phyloP scores from a whole-genome alignment of 2,113 vertebrate genomes.

The Lathamus discolor region DNA sequence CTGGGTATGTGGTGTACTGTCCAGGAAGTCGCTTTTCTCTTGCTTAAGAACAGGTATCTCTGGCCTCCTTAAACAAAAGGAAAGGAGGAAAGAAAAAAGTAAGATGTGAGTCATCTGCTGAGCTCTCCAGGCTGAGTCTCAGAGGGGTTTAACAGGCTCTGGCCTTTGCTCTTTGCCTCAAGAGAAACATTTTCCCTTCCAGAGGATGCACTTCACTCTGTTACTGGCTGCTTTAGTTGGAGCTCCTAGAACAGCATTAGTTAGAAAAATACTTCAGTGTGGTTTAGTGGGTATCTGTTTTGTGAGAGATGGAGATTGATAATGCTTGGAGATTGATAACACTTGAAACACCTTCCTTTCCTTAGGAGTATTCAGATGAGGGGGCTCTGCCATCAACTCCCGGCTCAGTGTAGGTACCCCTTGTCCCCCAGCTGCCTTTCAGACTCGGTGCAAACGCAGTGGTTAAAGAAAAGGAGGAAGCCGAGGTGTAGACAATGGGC shows the following conservation, averaged over 20 bases:
- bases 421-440: not conserved
- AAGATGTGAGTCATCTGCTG: conserved; percentile 37
- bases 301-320: not conserved
- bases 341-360: not conserved
- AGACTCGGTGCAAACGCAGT: not conserved
- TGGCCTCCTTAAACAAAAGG: not conserved
- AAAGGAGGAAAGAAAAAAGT: not conserved
- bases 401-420: fast-evolving
- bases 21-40: conserved; percentile 3
- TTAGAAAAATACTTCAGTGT: not conserved
- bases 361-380: not conserved
- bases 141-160: not conserved
- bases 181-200: not conserved
- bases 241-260: not conserved
- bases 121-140: not conserved
- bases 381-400: not conserved
- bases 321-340: not conserved
- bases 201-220: not conserved
- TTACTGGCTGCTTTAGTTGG: not conserved
- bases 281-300: not conserved
- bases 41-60: conserved; percentile 50
- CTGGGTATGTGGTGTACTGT: not conserved
- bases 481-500: not conserved
- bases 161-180: not conserved
- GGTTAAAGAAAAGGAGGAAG: not conserved